A percentile compares a stretch with the other conserved stretches of the same genome.
Evolutionary conservation across 2,113 vertebrate genomes (phyloP).

Genomic region (Vanacampus margaritifer): DNA sequence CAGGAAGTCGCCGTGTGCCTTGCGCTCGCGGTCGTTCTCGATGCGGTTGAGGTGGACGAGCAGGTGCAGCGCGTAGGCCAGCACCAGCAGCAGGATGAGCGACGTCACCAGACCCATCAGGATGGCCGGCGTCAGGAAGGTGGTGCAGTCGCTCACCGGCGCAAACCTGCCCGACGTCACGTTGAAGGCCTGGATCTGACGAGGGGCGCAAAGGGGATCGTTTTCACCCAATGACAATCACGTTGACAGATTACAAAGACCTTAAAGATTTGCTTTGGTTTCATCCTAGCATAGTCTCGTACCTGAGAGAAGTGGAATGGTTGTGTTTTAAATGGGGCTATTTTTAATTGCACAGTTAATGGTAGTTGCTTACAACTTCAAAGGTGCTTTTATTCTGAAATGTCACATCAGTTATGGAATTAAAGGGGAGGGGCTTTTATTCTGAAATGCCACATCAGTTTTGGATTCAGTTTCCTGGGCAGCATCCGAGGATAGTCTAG

Average conservation of each 20-base stretch:
- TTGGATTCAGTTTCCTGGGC: too few species aligned
- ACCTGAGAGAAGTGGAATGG: too few species aligned
- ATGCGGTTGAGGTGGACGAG: conserved; percentile 87
- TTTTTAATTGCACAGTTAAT: too few species aligned
- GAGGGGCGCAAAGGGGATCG: conserved; percentile 1
- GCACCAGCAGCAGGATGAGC: conserved; percentile 84
- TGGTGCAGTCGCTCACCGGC: conserved; percentile 80
- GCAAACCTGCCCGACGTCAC: conserved; percentile 79
- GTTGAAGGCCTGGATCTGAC: conserved; percentile 89
- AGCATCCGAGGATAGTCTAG: too few species aligned
- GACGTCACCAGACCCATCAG: conserved; percentile 86
- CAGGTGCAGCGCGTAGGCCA: conserved; percentile 90
- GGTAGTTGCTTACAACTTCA: too few species aligned
- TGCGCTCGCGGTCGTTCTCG: conserved; percentile 81
- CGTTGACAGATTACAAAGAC: background rate
- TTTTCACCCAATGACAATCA: background rate
- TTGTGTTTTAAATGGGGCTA: too few species aligned
- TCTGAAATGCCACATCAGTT: too few species aligned
- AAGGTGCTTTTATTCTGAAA: too few species aligned
- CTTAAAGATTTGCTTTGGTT: background rate
- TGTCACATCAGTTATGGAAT: too few species aligned
- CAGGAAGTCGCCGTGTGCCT: conserved; percentile 68
- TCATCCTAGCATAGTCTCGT: background rate
- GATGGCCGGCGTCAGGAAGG: conserved; percentile 85
- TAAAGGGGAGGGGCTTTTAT: too few species aligned